phyloP scores from a whole-genome alignment of 2,113 vertebrate species.

The Istiophorus platypterus region DNA sequence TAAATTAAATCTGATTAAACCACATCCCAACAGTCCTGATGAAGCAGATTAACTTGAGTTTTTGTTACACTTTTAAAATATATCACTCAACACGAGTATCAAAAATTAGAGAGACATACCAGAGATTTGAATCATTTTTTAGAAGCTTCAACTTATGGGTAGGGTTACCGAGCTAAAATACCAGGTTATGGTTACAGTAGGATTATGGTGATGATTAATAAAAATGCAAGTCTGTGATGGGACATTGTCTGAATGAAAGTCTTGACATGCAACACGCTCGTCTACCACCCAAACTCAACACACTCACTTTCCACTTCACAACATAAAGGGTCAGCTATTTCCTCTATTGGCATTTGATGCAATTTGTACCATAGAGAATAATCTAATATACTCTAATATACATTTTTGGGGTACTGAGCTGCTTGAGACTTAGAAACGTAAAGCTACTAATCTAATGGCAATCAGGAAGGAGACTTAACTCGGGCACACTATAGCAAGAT shows the following conservation, averaged over 20 bases:
- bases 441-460: background rate
- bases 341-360: background rate
- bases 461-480: constrained; percentile 6
- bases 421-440: background rate
- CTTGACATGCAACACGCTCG: background rate
- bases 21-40: background rate
- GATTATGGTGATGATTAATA: too few relatives aligned
- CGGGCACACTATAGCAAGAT: background rate
- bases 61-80: background rate
- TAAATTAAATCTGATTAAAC: background rate
- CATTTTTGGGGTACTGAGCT: background rate
- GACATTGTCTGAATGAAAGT: background rate
- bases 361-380: background rate
- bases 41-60: background rate
- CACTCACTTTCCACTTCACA: background rate
- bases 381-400: background rate
- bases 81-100: too few relatives aligned
- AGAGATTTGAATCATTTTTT: too few relatives aligned
- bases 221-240: background rate
- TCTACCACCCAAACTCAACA: background rate
- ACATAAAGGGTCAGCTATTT: background rate
- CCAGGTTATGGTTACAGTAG: background rate
- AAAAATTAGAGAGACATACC: too few relatives aligned
- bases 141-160: too few relatives aligned
- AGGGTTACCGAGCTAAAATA: background rate